Evolutionary conservation across 1,140 invertebrate species (phyloP).

Genomic region (Nixonia krombeini): DNA sequence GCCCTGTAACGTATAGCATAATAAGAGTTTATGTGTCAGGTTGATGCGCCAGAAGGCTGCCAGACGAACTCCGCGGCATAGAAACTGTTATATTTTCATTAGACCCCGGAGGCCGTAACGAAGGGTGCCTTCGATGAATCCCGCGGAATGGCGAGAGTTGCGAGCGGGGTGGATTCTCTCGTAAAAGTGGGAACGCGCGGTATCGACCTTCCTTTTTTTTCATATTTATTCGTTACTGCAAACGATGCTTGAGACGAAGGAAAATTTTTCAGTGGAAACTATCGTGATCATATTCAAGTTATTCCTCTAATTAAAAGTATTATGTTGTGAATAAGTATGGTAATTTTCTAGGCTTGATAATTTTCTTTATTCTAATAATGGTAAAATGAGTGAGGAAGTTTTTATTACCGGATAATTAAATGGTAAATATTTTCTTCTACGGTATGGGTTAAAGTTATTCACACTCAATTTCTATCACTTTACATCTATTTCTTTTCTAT

Average conservation of each 20-base stretch:
- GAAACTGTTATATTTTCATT: slow-evolving; percentile 73
- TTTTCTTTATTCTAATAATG: no score
- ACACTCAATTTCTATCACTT: no score
- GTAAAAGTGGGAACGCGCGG: slow-evolving; percentile 39
- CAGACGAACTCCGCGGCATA: slow-evolving; percentile 68
- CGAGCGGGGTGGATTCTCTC: slow-evolving; percentile 29
- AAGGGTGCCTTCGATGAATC: slow-evolving; percentile 56
- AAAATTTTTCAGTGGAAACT: slow-evolving; percentile 2
- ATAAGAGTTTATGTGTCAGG: slow-evolving; percentile 73
- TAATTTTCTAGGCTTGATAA: no score
- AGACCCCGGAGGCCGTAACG: slow-evolving; percentile 52
- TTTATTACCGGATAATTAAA: no score
- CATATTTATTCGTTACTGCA: slow-evolving; percentile 17
- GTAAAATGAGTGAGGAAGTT: no score
- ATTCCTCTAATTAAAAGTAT: no score
- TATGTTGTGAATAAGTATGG: no score
- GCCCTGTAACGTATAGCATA: slow-evolving; percentile 68
- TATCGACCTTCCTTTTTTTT: slow-evolving; percentile 36
- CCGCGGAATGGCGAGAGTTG: slow-evolving; percentile 16
- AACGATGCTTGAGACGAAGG: slow-evolving; percentile 8
- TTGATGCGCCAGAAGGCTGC: slow-evolving; percentile 69
- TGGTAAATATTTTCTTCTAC: no score
- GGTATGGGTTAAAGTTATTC: no score
- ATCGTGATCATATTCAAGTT: no score
- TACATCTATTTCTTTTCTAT: no score